Evolutionary conservation across 2,888 invertebrate genomes (phyloP).

Genomic region (Ophioninae sp.): DNA sequence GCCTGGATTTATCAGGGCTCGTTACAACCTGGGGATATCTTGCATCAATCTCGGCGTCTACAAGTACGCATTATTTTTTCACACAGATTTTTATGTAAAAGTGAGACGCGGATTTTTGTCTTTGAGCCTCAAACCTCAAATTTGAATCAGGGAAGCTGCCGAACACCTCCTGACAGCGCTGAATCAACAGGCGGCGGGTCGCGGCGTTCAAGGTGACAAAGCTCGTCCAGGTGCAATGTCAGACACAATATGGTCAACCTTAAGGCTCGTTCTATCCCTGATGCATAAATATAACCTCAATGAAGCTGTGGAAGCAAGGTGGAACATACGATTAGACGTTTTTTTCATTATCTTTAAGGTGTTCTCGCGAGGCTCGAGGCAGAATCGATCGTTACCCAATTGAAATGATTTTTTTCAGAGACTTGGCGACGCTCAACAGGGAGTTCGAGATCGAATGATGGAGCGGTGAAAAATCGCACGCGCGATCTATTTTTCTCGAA

Average conservation of each 20-base stretch:
- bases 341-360: constrained; percentile 20
- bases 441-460: constrained; percentile 78
- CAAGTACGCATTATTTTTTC: constrained; percentile 80
- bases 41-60: constrained; percentile 98
- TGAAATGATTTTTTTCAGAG: constrained; percentile 71
- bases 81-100: neutral
- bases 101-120: neutral
- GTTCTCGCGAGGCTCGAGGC: neutral
- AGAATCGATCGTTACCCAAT: neutral
- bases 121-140: neutral
- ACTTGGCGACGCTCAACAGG: constrained; percentile 79
- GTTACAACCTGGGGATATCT: constrained; percentile 98
- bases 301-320: constrained; percentile 83
- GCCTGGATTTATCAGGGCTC: constrained; percentile 97
- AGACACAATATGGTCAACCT: constrained; percentile 96
- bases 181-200: constrained; percentile 93
- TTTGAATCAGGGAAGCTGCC: constrained; percentile 90
- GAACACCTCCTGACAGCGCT: constrained; percentile 97
- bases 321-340: constrained; percentile 46
- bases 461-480: neutral
- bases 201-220: constrained; percentile 81
- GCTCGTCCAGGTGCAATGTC: constrained; percentile 86
- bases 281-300: constrained; percentile 85
- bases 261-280: constrained; percentile 93
- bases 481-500: constrained; percentile 36